Conservation (phyloP, 2,113 vertebrate species). For the Origma solitaria region DNA sequence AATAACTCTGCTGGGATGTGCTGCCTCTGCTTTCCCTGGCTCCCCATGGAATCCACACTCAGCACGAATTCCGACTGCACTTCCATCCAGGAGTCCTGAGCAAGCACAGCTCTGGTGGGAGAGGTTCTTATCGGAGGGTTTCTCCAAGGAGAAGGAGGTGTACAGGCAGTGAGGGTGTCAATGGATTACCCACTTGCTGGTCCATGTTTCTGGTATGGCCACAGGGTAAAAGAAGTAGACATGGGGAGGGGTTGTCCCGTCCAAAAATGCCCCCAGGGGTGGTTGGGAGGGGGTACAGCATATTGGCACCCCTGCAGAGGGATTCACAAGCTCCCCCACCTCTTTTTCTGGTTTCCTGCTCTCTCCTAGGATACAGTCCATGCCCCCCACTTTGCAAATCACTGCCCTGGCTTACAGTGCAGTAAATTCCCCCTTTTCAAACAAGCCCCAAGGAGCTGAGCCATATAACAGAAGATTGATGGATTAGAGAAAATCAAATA, state of each 20-base stretch:
- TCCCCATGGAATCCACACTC: background rate
- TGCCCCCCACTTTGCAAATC: background rate
- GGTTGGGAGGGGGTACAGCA: background rate
- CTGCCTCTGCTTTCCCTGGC: background rate
- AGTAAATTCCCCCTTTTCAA: slow-evolving; percentile 20
- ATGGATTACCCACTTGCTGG: background rate
- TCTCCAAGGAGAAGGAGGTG: background rate
- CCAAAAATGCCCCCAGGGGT: background rate
- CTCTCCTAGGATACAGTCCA: slow-evolving; percentile 5
- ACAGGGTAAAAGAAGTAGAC: rapidly evolving
- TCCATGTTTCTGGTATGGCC: background rate
- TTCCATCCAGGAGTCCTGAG: background rate
- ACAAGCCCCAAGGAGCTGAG: background rate
- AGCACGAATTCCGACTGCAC: rapidly evolving
- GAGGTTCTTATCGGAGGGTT: background rate
- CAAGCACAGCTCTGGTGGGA: background rate
- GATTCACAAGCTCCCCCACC: background rate
- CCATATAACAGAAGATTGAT: background rate
- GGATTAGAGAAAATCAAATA: background rate
- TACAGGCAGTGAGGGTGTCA: background rate
- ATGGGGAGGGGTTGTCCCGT: background rate
- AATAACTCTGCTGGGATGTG: background rate
- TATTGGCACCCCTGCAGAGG: background rate
- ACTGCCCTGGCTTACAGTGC: background rate
- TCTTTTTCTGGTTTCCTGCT: slow-evolving; percentile 1